Conservation (phyloP, 37 sponge, comb jelly and placozoan species). For the Agelas oroides region DNA sequence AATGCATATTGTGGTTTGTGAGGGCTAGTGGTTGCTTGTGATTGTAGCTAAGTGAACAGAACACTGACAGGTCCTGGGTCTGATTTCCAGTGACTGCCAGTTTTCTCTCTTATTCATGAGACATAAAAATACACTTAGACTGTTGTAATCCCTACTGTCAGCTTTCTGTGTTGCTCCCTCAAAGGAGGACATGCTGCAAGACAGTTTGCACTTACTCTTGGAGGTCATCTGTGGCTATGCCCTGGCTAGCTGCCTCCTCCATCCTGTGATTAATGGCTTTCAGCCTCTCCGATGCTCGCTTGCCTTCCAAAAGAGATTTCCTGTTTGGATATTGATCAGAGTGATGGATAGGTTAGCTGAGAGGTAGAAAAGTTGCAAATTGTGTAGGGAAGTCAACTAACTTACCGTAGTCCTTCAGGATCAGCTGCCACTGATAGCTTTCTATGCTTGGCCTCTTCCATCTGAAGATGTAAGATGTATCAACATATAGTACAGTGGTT, state of each 20-base stretch:
- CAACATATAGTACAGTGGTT: neutral
- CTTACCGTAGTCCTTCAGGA: slow-evolving; percentile 18
- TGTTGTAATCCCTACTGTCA: too few relatives aligned
- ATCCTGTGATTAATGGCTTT: slow-evolving; percentile 36
- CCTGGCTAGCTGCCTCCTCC: neutral
- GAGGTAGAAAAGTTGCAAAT: neutral
- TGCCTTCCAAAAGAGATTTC: slow-evolving; percentile 54
- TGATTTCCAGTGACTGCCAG: too few relatives aligned
- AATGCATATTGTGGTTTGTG: too few relatives aligned
- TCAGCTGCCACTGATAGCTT: slow-evolving; percentile 8
- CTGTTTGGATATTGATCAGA: neutral
- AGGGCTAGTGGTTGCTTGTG: too few relatives aligned
- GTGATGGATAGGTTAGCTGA: too few relatives aligned
- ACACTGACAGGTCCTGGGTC: too few relatives aligned
- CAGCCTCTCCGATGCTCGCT: slow-evolving; percentile 29
- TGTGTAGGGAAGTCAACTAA: neutral
- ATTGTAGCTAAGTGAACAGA: too few relatives aligned
- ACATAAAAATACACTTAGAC: too few relatives aligned
- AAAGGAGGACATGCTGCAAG: too few relatives aligned
- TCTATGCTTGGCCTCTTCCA: slow-evolving; percentile 3
- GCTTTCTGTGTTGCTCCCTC: too few relatives aligned
- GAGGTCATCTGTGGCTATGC: slow-evolving; percentile 5
- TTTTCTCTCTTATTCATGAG: too few relatives aligned
- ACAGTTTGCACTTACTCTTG: slow-evolving; percentile 30
- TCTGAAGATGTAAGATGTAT: slow-evolving; percentile 3